phyloP scores from a whole-genome alignment of 2,113 vertebrate species.

The Phaethon lepturus region DNA sequence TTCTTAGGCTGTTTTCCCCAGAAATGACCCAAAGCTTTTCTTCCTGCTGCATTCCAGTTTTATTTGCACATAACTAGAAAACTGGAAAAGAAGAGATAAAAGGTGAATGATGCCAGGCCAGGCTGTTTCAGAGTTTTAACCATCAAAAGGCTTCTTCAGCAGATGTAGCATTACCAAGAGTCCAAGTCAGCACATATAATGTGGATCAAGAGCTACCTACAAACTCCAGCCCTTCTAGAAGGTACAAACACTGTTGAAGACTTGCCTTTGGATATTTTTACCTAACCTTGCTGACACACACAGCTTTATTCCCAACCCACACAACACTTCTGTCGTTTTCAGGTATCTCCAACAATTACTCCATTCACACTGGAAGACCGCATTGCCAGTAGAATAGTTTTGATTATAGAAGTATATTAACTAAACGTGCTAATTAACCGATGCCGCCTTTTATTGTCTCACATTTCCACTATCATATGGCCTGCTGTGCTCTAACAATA shows the following conservation, averaged over 20 bases:
- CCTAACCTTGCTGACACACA: not conserved
- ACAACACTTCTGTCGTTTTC: not conserved
- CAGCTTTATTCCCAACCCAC: not conserved
- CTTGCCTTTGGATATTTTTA: not conserved
- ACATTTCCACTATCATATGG: not conserved
- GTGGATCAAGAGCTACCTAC: not conserved
- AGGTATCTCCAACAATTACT: not conserved
- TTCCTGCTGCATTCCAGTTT: not conserved
- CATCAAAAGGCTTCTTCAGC: not conserved
- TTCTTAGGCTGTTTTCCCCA: not conserved
- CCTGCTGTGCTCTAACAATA: constrained; percentile 5
- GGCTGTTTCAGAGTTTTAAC: not conserved
- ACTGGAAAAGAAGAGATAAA: not conserved
- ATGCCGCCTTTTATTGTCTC: not conserved
- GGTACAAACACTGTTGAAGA: not conserved
- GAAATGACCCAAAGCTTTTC: not conserved
- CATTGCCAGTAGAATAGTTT: not conserved
- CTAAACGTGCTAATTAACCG: constrained; percentile 7
- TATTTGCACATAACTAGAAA: constrained; percentile 9
- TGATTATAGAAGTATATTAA: not conserved
- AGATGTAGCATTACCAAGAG: not conserved
- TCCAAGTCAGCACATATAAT: not conserved
- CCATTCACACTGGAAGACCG: not conserved
- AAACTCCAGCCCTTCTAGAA: not conserved
- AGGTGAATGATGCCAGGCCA: not conserved